Percentiles rank a stretch among this genome's conserved stretches.
Conservation (phyloP, 2,113 vertebrate genomes). For the Calonectris borealis region DNA sequence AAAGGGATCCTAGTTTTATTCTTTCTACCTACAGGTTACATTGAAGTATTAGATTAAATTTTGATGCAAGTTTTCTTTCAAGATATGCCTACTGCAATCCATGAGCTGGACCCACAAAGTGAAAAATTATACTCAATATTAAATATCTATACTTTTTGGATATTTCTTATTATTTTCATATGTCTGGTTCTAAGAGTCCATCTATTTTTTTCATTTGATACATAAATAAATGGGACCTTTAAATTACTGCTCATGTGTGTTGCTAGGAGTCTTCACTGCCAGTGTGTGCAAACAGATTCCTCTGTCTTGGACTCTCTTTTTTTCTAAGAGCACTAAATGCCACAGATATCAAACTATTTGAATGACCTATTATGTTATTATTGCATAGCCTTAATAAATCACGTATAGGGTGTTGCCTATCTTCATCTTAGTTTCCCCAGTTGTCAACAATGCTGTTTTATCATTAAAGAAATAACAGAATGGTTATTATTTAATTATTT, state of each 20-base stretch:
- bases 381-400: neutral
- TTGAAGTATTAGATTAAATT: neutral
- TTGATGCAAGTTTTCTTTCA: neutral
- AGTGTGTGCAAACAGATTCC: neutral
- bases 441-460: neutral
- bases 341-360: neutral
- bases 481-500: neutral
- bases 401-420: neutral
- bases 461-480: neutral
- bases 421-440: neutral
- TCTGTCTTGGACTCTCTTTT: neutral
- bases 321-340: neutral
- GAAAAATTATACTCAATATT: neutral
- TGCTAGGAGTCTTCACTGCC: neutral
- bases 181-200: neutral
- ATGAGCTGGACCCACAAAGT: neutral
- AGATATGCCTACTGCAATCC: neutral
- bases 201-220: neutral
- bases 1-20: neutral
- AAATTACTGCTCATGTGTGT: accelerated
- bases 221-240: neutral
- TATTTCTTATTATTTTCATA: neutral
- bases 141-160: neutral
- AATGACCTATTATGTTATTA: neutral
- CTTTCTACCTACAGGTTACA: neutral